These are phyloP conservation scores for Todus mexicanus DNA, from an alignment of 2,797 vertebrate species.

Conservation along the genomic window DNA sequence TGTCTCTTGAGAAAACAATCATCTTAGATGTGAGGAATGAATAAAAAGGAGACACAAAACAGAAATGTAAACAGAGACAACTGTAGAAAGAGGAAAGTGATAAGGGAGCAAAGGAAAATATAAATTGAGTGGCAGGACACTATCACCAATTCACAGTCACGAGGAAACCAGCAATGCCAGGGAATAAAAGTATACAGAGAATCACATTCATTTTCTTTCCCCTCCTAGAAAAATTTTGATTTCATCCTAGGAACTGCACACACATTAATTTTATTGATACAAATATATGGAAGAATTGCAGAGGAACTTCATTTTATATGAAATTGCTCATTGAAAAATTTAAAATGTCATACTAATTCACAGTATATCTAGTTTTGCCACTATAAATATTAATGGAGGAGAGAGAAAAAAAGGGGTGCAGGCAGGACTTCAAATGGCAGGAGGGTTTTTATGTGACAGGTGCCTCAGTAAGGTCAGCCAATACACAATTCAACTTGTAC, in stretches of 20 bases:
- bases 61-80: neutral
- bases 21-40: neutral
- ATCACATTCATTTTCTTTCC: neutral
- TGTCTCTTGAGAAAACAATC: fast-evolving
- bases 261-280: neutral
- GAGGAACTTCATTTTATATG: neutral
- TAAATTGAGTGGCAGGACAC: neutral
- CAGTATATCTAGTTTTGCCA: neutral
- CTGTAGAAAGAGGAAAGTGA: neutral
- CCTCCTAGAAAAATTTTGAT: neutral
- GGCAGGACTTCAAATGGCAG: neutral
- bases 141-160: neutral
- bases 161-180: neutral
- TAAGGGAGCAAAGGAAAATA: neutral
- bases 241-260: neutral
- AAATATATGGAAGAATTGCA: neutral
- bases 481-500: neutral
- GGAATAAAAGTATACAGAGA: neutral
- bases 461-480: neutral
- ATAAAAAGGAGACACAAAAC: neutral
- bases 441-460: neutral
- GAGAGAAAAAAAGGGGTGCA: neutral
- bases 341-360: neutral
- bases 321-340: neutral
- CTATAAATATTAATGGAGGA: neutral